These are phyloP conservation scores for Hemichromis elongatus DNA, from an alignment of 2,113 vertebrate species.

Conservation along the genomic window DNA sequence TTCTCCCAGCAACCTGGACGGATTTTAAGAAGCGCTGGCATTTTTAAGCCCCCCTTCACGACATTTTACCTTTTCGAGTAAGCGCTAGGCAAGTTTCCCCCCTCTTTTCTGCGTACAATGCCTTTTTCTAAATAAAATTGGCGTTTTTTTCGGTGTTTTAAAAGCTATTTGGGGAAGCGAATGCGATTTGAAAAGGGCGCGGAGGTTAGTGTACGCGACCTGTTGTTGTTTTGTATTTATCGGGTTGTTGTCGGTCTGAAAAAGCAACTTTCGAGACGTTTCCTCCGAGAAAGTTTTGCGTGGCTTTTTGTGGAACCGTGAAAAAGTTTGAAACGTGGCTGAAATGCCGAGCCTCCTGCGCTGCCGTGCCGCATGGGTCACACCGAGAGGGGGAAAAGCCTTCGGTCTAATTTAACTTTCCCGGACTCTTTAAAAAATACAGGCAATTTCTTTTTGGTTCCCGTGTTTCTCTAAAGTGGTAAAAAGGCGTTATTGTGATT, in stretches of 20 bases:
- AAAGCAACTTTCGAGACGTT: background rate
- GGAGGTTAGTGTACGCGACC: background rate
- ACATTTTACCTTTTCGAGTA: conserved; percentile 69
- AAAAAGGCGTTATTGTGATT: conserved; percentile 13
- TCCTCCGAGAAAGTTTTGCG: conserved; percentile 54
- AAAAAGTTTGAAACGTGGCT: conserved; percentile 77
- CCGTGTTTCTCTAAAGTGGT: background rate
- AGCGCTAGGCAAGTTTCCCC: conserved; percentile 33
- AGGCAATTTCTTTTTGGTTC: background rate
- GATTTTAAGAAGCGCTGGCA: conserved; percentile 72
- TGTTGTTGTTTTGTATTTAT: background rate
- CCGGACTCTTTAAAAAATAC: background rate
- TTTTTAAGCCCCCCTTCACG: conserved; percentile 58
- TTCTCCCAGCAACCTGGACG: conserved; percentile 70
- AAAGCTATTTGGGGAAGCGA: background rate
- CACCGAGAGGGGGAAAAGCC: fast-evolving
- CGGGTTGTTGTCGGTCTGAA: background rate
- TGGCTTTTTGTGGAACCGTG: conserved; percentile 51
- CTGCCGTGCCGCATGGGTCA: conserved; percentile 22
- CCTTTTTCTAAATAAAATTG: conserved; percentile 21
- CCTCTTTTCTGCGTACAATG: background rate
- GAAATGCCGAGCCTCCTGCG: conserved; percentile 20
- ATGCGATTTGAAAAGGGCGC: conserved; percentile 48
- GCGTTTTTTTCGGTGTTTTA: background rate
- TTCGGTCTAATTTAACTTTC: background rate